Evolutionary conservation across 1,140 invertebrate genomes (phyloP), one percentile per base, ranked within the genome.

Genomic region (Heliconius hewitsoni): DNA sequence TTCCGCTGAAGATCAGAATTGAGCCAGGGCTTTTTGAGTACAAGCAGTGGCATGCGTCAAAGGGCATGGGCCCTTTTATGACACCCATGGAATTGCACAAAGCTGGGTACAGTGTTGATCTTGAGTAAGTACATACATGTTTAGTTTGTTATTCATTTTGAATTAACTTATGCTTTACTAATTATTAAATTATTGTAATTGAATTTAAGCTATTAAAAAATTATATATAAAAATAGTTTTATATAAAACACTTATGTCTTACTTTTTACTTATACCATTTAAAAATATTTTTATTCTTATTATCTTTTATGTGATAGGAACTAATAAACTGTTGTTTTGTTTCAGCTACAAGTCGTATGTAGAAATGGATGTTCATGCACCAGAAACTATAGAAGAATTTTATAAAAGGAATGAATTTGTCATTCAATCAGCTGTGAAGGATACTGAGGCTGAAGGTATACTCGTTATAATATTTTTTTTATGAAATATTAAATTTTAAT

Each of bases 21-120:
- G 98, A 99, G 88, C 98, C 98, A 0, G 98, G 97, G 1, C 90
- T 99, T 23, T 99, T 99, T 92, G 98, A 99, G 91, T 99, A 97
- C 97, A 95, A 98, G 78, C 96, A 96, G n/a, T 99, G 98, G 98
- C 98, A 99, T 93, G 23, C 81, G 42, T 95, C 96, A 5, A 96
- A 97, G 75, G 96, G 96, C 0, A 92, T 98, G 84, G 98, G 98
- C 18, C 95, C 96, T 27, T 99, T 97, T 96, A 96, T 99, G 96
- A 96, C 96, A 27, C 91, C 95, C 1, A 94, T 96, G 8, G 98
- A 98, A 89, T 92, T 98, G n/a, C 92, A 93, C 3, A 95, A 95
- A 9, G 96, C 96, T 52, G 98, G 98, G 9, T 98, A 96, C 84
- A 97, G 98, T 82, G 96, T 99, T 1, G 96, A 98, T 88, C 83